Conservation (phyloP, 2,888 invertebrate genomes). For the Crepidodera aurea region DNA sequence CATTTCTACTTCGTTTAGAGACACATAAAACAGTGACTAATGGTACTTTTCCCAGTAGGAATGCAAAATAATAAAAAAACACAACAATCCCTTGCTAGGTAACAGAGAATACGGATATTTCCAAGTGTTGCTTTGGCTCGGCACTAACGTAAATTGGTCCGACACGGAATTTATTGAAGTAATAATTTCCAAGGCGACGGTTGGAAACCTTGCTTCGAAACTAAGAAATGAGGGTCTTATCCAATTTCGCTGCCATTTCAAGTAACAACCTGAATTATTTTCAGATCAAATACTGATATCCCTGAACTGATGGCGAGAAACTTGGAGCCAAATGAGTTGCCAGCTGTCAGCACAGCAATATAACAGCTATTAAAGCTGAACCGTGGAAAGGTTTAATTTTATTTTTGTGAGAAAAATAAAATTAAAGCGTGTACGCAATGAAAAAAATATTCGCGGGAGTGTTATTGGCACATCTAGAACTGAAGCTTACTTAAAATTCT, state of each 20-base stretch:
- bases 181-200: slow-evolving; percentile 25
- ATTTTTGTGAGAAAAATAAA: slow-evolving; percentile 8
- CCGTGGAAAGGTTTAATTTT: slow-evolving; percentile 13
- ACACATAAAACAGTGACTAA: slow-evolving; percentile 1
- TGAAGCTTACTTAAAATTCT: no score
- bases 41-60: background rate
- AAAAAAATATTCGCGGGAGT: no score
- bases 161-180: slow-evolving; percentile 26
- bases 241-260: slow-evolving; percentile 16
- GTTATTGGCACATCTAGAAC: no score
- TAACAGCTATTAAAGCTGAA: slow-evolving; percentile 15
- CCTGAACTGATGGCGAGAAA: background rate
- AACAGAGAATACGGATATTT: slow-evolving; percentile 8
- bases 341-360: slow-evolving; percentile 12
- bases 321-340: slow-evolving; percentile 12
- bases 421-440: no score
- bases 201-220: slow-evolving; percentile 15
- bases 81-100: slow-evolving; percentile 10
- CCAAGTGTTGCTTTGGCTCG: slow-evolving; percentile 25
- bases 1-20: background rate
- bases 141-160: slow-evolving; percentile 28
- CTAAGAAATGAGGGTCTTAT: slow-evolving; percentile 25
- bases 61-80: background rate
- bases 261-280: slow-evolving; percentile 26
- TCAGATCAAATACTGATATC: slow-evolving; percentile 20